Evolutionary conservation across 2,797 vertebrate species (phyloP), one percentile per base, ranked within the genome.

Genomic region (Psittacula echo): DNA sequence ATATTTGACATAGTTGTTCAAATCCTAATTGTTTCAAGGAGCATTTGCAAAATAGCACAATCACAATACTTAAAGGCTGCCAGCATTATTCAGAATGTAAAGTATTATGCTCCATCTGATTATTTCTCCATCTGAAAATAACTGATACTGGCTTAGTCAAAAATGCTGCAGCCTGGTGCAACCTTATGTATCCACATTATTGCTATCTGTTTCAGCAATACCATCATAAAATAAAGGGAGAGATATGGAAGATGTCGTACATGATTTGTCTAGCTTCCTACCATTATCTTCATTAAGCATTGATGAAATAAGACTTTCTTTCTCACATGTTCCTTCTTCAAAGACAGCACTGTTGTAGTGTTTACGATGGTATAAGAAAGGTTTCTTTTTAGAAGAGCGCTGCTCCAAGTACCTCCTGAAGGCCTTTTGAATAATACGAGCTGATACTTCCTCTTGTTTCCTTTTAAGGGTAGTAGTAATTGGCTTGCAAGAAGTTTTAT

Each of bases 171-270:
- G 87, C 97, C 95, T 3, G 97, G 68, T 56, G 81, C 85, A 64
- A 96, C 94, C 47, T 97, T 94, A 53, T 95, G 95, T 72, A 21
- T 74, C 27, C 68, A 97, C 82, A 64, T 97, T 97, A 29, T 98
- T 97, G 0, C 96, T 98, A 12, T 96, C 97, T 65, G 96, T 98
- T 84, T 98, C 96, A 15, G 98, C 98, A 74, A 98, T 97, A 23
- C 98, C 99, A 96, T 98, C 98, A 20, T 98, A 99, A 79, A 98
- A 99, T 2, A 98, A 99, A 1, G 99, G 99, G 8, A 99, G 99
- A 18, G 98, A 99, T 9, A 98, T 97, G 91, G 98, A 98, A 84
- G 99, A 99, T 34, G 97, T 48, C 1, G 98, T 98, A 83, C 97
- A 97, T 5, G 98, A 97, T 8, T 95, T 98, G 78, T 98, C 97